Evolutionary conservation across 2,888 invertebrate genomes (phyloP), one percentile per base, ranked within the genome.

Genomic region (Drosophila maculinotata): DNA sequence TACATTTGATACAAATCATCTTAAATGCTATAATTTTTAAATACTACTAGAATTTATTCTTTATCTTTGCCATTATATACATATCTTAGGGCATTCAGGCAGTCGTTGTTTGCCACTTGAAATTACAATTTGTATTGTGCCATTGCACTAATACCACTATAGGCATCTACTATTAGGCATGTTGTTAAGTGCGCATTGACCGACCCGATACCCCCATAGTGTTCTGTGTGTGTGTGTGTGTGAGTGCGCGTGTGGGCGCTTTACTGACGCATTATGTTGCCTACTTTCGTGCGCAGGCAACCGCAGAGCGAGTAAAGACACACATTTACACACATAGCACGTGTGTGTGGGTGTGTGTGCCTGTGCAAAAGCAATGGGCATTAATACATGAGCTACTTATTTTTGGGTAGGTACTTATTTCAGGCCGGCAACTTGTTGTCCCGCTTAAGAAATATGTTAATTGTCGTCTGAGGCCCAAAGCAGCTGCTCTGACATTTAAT

Each of bases 101-200:
- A n/a, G 17, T 36, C 44, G 59, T 15, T 44, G 28, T 12, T 42
- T 23, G 3, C 7, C 4, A 9, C 1, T 48, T 23, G 23, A n/a
- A 52, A 25, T 63, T 45, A 17, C 38, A 28, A 38, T 39, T 54
- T 35, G 60, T 58, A 31, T 52, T 51, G 58, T 49, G 51, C n/a
- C 42, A 20, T 25, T 38, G 14, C 49, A 58, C 39, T 49, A 49
- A 54, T 17, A 31, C 57, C 66, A 76, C 58, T 60, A 48, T 53
- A 23, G 25, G 42, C 49, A 53, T 44, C 57, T 85, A 64, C 57
- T 85, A 64, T 85, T 85, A 76, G 65, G 59, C 56, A 68, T 65
- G 62, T 72, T 52, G 63, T 72, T 76, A 80, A 82, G 57, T 85
- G 85, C 72, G 47, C 77, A 70, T 54, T 73, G 77, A 71, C 83